These are phyloP conservation scores for Heterotilapia buettikoferi DNA, from an alignment of 2,113 vertebrate genomes.

Conservation along the genomic window DNA sequence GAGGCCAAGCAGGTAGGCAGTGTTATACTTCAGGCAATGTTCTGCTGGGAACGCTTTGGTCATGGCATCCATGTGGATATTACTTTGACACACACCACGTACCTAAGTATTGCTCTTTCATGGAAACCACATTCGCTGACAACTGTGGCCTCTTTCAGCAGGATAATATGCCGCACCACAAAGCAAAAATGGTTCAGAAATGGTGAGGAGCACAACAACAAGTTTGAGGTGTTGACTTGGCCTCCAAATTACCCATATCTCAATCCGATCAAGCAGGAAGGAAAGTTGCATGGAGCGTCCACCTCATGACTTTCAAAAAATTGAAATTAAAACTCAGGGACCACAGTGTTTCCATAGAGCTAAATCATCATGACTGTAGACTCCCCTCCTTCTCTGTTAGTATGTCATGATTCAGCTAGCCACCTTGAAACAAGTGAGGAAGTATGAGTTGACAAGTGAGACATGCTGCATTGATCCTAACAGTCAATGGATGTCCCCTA, in stretches of 20 bases:
- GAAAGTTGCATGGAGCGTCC: background rate
- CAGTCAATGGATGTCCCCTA: constrained; percentile 39
- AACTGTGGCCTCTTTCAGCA: background rate
- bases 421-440: background rate
- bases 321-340: background rate
- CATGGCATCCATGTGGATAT: background rate
- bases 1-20: background rate
- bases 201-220: background rate
- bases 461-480: constrained; percentile 18
- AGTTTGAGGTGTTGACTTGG: background rate
- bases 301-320: background rate
- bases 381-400: background rate
- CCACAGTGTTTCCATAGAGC: background rate
- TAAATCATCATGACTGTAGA: background rate
- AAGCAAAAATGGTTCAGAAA: background rate
- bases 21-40: background rate
- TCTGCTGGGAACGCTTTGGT: background rate
- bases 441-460: background rate
- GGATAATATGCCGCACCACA: background rate
- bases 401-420: background rate
- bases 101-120: background rate
- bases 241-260: background rate
- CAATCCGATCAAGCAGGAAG: background rate
- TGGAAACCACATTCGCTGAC: background rate
- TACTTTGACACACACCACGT: background rate